These are phyloP conservation scores for Pemphigus obesinymphae DNA, from an alignment of 1,140 invertebrate species.

Conservation along the genomic window DNA sequence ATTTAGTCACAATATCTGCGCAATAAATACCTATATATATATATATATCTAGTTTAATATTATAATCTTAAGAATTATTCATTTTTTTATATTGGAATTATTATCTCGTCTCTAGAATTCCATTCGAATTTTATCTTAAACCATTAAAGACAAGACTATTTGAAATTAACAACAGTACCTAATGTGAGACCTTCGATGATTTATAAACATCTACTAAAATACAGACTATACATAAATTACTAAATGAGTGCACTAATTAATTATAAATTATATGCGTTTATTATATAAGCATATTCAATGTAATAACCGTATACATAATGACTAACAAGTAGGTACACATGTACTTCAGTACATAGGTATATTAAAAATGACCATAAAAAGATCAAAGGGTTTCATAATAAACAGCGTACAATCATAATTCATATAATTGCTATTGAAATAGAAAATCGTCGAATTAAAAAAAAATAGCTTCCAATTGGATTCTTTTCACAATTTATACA, in stretches of 20 bases:
- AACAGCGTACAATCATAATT: background rate
- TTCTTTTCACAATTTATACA: background rate
- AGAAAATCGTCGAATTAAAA: background rate
- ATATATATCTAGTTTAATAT: background rate
- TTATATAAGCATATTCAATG: background rate
- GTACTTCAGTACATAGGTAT: too few species aligned
- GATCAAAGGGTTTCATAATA: background rate
- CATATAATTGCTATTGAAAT: background rate
- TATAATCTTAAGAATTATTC: background rate
- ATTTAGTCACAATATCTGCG: background rate
- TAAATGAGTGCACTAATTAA: background rate
- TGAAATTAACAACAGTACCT: too few species aligned
- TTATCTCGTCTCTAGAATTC: too few species aligned
- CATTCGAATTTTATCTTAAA: too few species aligned
- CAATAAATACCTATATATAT: background rate
- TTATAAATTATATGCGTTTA: background rate
- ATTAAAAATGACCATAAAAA: background rate
- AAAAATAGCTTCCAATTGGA: background rate
- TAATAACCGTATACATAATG: background rate
- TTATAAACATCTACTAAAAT: background rate
- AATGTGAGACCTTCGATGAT: background rate
- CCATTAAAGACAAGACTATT: too few species aligned
- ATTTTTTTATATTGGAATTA: background rate
- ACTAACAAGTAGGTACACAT: background rate
- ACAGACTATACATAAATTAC: background rate